Evolutionary conservation across 2,888 invertebrate species (phyloP).

Genomic region (Lithophane semibrunnea): DNA sequence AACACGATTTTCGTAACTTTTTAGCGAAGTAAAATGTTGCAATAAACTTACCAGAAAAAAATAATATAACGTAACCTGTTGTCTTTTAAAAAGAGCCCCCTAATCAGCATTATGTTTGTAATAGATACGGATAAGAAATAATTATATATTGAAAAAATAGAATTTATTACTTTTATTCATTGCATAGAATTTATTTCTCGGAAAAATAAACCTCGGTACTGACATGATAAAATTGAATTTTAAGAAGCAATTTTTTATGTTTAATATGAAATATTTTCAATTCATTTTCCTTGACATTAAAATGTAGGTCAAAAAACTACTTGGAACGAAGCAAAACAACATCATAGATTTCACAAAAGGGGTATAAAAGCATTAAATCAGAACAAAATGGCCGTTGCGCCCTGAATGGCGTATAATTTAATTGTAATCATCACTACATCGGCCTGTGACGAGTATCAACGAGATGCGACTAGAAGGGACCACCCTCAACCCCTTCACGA

Average conservation of each 20-base stretch:
- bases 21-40: neutral
- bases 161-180: neutral
- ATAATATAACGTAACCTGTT: neutral
- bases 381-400: constrained; percentile 84
- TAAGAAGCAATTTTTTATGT: too few relatives aligned
- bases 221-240: neutral
- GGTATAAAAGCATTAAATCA: constrained; percentile 81
- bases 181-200: neutral
- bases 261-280: too few relatives aligned
- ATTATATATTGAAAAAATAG: neutral
- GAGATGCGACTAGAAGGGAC: constrained; percentile 88
- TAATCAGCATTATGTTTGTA: neutral
- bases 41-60: too few relatives aligned
- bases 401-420: constrained; percentile 87
- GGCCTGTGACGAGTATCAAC: constrained; percentile 88
- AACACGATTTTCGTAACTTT: neutral
- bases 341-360: constrained; percentile 63
- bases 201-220: neutral
- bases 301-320: constrained; percentile 63
- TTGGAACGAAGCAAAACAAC: constrained; percentile 60
- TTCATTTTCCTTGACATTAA: constrained; percentile 36
- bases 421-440: constrained; percentile 90
- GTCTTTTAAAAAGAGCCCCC: neutral
- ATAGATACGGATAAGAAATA: too few relatives aligned
- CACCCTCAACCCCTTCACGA: constrained; percentile 76